Conservation (phyloP, 2,797 vertebrate species). For the Tenualosa ilisha region DNA sequence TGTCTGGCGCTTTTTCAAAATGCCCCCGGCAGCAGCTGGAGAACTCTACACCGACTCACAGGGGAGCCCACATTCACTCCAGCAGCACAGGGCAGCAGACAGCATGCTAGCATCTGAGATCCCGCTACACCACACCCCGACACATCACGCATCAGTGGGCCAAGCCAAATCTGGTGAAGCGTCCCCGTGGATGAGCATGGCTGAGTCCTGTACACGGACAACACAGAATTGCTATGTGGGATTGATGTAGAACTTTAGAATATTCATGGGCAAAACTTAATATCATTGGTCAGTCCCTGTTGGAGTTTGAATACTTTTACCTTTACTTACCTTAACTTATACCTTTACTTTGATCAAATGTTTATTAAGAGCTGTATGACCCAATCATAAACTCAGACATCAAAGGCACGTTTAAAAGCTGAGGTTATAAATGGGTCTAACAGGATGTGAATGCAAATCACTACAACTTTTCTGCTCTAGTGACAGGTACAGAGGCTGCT, state of each 20-base stretch:
- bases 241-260: background rate
- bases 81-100: background rate
- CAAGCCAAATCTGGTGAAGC: background rate
- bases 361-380: too few relatives aligned
- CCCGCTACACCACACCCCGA: background rate
- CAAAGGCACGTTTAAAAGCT: background rate
- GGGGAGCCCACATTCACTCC: background rate
- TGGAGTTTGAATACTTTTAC: background rate
- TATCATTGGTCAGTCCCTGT: background rate
- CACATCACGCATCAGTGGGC: background rate
- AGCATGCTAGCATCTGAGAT: too few relatives aligned
- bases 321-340: too few relatives aligned
- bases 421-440: background rate
- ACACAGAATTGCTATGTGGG: background rate
- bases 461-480: background rate
- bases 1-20: slow-evolving; percentile 5
- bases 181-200: background rate
- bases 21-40: background rate
- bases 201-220: background rate
- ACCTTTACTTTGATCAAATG: too few relatives aligned
- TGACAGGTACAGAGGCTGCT: background rate
- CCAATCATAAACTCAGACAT: too few relatives aligned
- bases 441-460: background rate
- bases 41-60: slow-evolving; percentile 7
- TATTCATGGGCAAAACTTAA: background rate